Base-by-base conservation (phyloP, 2,888 invertebrate species). In the Thereva unica region DNA sequence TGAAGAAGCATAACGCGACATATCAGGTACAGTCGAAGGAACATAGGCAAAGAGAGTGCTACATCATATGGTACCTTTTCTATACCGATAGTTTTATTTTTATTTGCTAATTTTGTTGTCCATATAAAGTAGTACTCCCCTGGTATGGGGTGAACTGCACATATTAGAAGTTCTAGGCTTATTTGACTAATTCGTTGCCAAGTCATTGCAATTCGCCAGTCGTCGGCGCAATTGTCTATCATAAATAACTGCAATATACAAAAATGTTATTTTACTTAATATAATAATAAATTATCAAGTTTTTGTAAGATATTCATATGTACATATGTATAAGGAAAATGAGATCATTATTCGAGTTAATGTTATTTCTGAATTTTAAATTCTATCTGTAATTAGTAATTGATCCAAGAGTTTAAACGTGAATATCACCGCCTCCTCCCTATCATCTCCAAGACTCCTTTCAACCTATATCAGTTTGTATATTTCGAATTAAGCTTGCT, bases 221-320 rank as follows among this genome's bases (percentile, higher is more conserved):
- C 99, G 82, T 99, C 99, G 73, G 98, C 97, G 85, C 97, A 97
- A 87, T 99, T 99, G 88, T 99, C 98, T 85, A 98, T 97, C 93
- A 98, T 97, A 87, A 98, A 99, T 84, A 99, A 89, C 97, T 99
- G 50, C 38, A 61, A 61, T 38, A 37, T 5, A 23, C 23, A 23
- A 23, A 23, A 23, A 23, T 23, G 23, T 23, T 23, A 23, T 23
- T 23, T 1, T 23, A 23, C 23, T 23, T 23, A 23, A 23, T 23
- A 23, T 23, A n/a, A n/a, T 23, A 23, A 23, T 23, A 23, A 23
- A 23, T 23, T n/a, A n/a, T n/a, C n/a, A 23, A 23, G 2, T 23
- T 23, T 23, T 23, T 23, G 23, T 23, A 1, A 23, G 23, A 23
- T 23, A 23, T 23, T 23, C 23, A n/a, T n/a, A n/a, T n/a, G n/a